Base-by-base conservation (phyloP, 2,888 invertebrate species). In the Drosophila pegasa region DNA sequence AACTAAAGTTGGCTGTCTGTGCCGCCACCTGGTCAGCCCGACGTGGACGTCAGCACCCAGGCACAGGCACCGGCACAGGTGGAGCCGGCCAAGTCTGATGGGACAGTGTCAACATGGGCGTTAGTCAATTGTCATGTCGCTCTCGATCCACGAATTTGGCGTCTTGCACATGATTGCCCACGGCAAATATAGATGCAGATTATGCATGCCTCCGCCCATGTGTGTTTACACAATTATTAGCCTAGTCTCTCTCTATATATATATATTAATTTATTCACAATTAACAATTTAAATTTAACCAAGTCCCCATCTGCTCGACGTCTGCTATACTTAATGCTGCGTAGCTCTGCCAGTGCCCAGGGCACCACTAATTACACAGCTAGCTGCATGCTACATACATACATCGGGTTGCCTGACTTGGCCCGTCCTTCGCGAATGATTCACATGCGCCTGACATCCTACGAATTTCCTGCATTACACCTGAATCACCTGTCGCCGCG, bases 51-150 rank as follows among this genome's bases (percentile, higher is more conserved):
- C 27, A 41, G 20, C 31, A 48, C 48, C 43, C 31, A 47, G 22
- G n/a, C n/a, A n/a, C 29, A n/a, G 12, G 5, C 0, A 3, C 4
- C 0, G 18, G 18, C 40, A 40, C 10, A 18, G 33, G 12, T n/a
- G n/a, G n/a, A n/a, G n/a, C n/a, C n/a, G n/a, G 60, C 14, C 5
- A 18, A 18, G 37, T 5, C 14, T 18, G 16, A 38, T 37, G 20
- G 27, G 47, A 31, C 35, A 18, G 33, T 67, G 57, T 60, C 69
- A 45, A 52, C 70, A 70, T 57, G 52, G 41, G 51, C 47, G 40
- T 52, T 64, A 51, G 55, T 63, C 45, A 71, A 71, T 71, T 71
- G 59, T 59, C 69, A 69, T 68, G 51, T 48, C 68, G 37, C 37
- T 51, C 29, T 43, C 48, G 25, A 37, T 55, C 38, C 40, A 18